These are phyloP conservation scores for Melanerpes aurifrons DNA, from an alignment of 2,113 vertebrate genomes.

Conservation along the genomic window DNA sequence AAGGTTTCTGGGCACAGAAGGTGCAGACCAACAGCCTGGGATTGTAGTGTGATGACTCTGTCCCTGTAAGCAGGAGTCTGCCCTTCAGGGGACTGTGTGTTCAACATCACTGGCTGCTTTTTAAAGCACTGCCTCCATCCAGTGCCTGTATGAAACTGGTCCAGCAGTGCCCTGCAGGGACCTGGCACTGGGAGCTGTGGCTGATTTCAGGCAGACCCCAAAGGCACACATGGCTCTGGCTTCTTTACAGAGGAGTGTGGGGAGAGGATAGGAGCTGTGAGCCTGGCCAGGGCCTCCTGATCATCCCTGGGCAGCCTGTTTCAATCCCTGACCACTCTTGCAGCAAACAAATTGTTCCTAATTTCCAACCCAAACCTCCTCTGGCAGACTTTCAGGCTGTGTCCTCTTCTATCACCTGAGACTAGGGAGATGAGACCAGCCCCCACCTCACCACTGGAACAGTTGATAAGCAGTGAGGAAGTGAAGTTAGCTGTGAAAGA, in stretches of 20 bases:
- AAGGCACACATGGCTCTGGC: background rate
- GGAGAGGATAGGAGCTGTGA: background rate
- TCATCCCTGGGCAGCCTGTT: too few relatives aligned
- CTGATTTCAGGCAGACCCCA: accelerated
- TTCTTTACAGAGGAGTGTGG: accelerated
- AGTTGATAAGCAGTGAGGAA: background rate
- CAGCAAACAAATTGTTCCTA: too few relatives aligned
- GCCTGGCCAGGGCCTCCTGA: accelerated
- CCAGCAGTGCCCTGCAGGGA: background rate
- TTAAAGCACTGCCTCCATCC: accelerated
- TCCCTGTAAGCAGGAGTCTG: background rate
- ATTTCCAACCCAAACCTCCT: too few relatives aligned
- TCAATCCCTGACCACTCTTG: too few relatives aligned
- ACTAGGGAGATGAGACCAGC: too few relatives aligned
- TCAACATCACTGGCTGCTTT: background rate
- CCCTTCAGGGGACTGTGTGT: background rate
- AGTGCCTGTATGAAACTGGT: background rate
- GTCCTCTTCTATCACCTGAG: too few relatives aligned
- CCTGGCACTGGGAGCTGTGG: background rate
- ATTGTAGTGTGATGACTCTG: accelerated
- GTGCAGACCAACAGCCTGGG: accelerated
- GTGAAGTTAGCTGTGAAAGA: background rate
- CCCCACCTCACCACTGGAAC: too few relatives aligned
- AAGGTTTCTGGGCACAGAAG: background rate
- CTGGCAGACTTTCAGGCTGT: too few relatives aligned